Evolutionary conservation across 2,888 invertebrate genomes (phyloP).

Genomic region (Mimas tiliae): DNA sequence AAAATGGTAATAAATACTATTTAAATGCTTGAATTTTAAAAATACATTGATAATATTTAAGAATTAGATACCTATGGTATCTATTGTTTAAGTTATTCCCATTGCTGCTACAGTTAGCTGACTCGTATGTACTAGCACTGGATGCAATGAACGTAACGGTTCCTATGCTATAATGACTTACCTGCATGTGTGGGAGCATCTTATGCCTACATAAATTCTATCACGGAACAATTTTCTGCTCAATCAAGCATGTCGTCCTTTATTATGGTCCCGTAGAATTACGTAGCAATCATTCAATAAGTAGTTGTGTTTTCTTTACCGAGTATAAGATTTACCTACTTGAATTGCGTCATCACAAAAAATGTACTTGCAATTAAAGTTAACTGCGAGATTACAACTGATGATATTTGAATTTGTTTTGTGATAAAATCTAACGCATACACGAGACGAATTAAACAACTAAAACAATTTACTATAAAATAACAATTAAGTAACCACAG

Average conservation of each 20-base stretch:
- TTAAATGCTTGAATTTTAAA: not conserved
- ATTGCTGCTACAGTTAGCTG: not conserved
- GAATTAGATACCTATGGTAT: not conserved
- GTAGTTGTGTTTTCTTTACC: constrained; percentile 10
- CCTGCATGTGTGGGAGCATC: constrained; percentile 7
- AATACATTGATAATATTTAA: not conserved
- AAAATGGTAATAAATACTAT: constrained; percentile 31
- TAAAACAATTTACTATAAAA: not conserved
- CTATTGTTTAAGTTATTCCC: no score
- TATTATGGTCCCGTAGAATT: constrained; percentile 41
- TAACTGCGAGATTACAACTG: not conserved
- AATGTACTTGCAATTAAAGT: constrained; percentile 7
- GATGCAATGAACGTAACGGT: constrained; percentile 24
- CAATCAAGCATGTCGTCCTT: constrained; percentile 52
- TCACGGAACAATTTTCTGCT: constrained; percentile 44
- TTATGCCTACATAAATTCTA: constrained; percentile 27
- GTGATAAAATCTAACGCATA: not conserved
- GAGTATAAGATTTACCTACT: constrained; percentile 19
- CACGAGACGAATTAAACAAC: not conserved
- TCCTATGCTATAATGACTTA: not conserved
- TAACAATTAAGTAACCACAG: not conserved
- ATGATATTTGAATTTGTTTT: constrained; percentile 1
- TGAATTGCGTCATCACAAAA: not conserved
- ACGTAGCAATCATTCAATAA: constrained; percentile 12
- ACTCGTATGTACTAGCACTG: not conserved